phyloP scores from a whole-genome alignment of 2,888 invertebrate species.

The Liodrosophila aerea region DNA sequence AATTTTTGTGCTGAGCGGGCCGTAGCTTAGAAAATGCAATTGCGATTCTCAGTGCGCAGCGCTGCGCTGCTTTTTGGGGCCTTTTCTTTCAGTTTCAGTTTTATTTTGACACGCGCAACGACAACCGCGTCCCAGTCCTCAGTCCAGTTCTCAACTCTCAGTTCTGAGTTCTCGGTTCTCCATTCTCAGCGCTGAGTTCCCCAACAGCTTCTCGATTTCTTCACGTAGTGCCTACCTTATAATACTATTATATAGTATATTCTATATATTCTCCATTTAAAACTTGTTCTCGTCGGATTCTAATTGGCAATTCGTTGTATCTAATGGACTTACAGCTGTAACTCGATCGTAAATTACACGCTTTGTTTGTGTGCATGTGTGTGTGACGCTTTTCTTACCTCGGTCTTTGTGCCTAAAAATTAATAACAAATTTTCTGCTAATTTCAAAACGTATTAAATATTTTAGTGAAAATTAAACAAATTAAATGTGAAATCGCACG shows the following conservation, averaged over 20 bases:
- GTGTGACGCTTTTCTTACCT: not conserved
- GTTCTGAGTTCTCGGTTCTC: not conserved
- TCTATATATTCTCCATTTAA: slow-evolving; percentile 13
- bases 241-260: not conserved
- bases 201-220: too few relatives aligned
- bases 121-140: slow-evolving; percentile 30
- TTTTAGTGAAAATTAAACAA: slow-evolving; percentile 2
- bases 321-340: slow-evolving; percentile 37
- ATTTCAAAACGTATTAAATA: not conserved
- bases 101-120: slow-evolving; percentile 69
- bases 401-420: too few relatives aligned
- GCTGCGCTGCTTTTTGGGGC: slow-evolving; percentile 46
- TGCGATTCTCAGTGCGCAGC: slow-evolving; percentile 54
- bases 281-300: slow-evolving; percentile 16
- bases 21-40: slow-evolving; percentile 72
- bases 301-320: slow-evolving; percentile 11
- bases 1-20: slow-evolving; percentile 24
- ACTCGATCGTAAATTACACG: slow-evolving; percentile 54
- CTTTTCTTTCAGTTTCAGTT: slow-evolving; percentile 65
- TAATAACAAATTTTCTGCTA: not conserved
- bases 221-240: too few relatives aligned
- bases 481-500: too few relatives aligned
- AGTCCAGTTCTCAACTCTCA: slow-evolving; percentile 23
- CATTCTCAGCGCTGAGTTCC: not conserved
- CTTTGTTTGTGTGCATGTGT: slow-evolving; percentile 9